phyloP scores from a whole-genome alignment of 2,797 vertebrate genomes.

The Falco berigora region DNA sequence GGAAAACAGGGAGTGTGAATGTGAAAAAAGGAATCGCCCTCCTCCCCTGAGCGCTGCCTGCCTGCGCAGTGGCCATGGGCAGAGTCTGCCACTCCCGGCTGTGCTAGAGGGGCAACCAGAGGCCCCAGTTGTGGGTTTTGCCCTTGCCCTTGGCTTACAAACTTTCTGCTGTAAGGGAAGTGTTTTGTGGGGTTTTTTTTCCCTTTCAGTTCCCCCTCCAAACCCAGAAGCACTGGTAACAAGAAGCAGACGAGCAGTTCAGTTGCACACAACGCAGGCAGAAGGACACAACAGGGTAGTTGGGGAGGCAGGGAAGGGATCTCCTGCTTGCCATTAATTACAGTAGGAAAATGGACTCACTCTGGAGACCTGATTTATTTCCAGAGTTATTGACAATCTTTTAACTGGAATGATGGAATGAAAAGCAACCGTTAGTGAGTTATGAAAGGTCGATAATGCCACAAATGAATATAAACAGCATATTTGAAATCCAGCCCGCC shows the following conservation, averaged over 20 bases:
- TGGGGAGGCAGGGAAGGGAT: background rate
- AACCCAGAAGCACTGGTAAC: rapidly evolving
- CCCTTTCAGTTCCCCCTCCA: background rate
- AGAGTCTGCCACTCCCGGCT: background rate
- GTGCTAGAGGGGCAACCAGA: background rate
- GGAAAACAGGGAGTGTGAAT: background rate
- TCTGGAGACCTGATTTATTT: conserved; percentile 1
- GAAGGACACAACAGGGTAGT: background rate
- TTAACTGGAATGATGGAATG: conserved; percentile 8
- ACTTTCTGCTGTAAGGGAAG: background rate
- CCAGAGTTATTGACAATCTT: conserved; percentile 12
- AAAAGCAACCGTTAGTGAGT: background rate
- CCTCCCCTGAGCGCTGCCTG: background rate
- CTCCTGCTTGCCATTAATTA: background rate
- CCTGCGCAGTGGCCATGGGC: background rate
- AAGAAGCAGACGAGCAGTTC: background rate
- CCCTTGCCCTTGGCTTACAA: background rate
- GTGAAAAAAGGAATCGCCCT: background rate
- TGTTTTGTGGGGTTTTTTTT: background rate
- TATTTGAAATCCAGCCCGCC: background rate
- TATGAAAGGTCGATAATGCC: conserved; percentile 34
- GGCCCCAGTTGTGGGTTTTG: background rate
- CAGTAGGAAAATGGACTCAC: background rate
- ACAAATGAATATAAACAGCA: conserved; percentile 6
- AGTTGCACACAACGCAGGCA: background rate